Evolutionary conservation across 1,140 invertebrate species (phyloP).

Genomic region (Cephus cinctus): DNA sequence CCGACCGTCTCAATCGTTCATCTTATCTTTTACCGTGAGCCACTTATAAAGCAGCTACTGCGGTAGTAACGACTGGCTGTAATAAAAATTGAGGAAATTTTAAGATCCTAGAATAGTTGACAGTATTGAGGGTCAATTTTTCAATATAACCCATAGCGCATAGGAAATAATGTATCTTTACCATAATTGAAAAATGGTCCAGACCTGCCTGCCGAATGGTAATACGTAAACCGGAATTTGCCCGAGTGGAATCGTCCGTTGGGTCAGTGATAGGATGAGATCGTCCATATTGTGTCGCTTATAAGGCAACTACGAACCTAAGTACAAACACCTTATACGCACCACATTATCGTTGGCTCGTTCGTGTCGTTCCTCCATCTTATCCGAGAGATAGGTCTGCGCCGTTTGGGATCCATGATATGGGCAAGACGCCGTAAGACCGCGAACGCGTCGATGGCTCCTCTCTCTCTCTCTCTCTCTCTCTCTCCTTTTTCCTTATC

Average conservation of each 20-base stretch:
- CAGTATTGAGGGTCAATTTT: too few species aligned
- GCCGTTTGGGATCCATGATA: conserved; percentile 19
- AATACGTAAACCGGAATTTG: too few species aligned
- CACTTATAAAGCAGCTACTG: too few species aligned
- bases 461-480: neutral
- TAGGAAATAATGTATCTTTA: neutral
- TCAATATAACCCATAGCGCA: too few species aligned
- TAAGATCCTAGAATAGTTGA: too few species aligned
- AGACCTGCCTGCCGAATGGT: too few species aligned
- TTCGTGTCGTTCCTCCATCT: conserved; percentile 22
- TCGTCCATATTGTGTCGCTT: conserved; percentile 12
- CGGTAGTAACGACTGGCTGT: too few species aligned
- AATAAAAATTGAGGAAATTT: too few species aligned
- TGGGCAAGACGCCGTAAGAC: neutral
- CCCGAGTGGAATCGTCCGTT: too few species aligned
- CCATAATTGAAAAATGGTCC: neutral
- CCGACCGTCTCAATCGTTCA: too few species aligned
- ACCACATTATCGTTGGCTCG: conserved; percentile 24
- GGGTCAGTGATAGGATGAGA: neutral
- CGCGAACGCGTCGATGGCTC: neutral
- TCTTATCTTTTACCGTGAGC: too few species aligned
- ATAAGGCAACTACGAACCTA: conserved; percentile 13
- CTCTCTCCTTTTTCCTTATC: conserved; percentile 11
- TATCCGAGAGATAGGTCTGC: conserved; percentile 26
- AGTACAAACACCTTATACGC: conserved; percentile 28